Base-by-base conservation (phyloP, 2,797 vertebrate species). In the Meriones psammophilus region DNA sequence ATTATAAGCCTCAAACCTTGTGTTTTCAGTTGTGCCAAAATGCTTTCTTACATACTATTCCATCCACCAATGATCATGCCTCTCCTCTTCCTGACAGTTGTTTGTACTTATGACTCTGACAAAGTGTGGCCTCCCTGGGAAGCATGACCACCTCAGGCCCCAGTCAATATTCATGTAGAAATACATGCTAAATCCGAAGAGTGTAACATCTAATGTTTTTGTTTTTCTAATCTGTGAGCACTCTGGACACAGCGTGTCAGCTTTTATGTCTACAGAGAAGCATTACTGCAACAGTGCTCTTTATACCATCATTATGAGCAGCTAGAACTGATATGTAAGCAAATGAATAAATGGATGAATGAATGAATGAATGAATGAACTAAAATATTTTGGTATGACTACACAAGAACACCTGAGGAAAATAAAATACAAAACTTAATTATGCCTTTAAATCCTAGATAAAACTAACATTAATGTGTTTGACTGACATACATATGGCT, bases 101-200 rank as follows among this genome's bases (percentile, higher is more conserved):
- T 58, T 88, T 50, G 9, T 36, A 33, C 3, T 83, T 26, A 22
- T 14, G 14, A 54, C 10, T 42, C 56, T 60, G 36, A 73, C 0
- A 26, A 87, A 56, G 15, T 6, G 42, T 80, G 15, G 22, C 28
- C 17, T 58, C 14, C 92, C 24, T 46, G 56, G 26, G 94, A 91
- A 91, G 3, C 20, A 30, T n/a, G 46, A 78, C 12, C 14, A 73
- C 13, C 0, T 6, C 1, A 22, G 0, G 0, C 0, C 5, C 1
- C 0, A n/a, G n/a, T 91, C 42, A 71, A 26, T 56, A 20, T 91
- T 87, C 54, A 50, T 68, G 39, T 68, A 80, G 30, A 36, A 74
- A 73, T 4, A 10, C 0, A 6, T 89, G 33, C 18, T 76, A 76
- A 89, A 84, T 62, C 68, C 39, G 62, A 42, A 85, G 36, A 90